Base-by-base conservation (phyloP, 2,113 vertebrate species). In the Python bivittatus region DNA sequence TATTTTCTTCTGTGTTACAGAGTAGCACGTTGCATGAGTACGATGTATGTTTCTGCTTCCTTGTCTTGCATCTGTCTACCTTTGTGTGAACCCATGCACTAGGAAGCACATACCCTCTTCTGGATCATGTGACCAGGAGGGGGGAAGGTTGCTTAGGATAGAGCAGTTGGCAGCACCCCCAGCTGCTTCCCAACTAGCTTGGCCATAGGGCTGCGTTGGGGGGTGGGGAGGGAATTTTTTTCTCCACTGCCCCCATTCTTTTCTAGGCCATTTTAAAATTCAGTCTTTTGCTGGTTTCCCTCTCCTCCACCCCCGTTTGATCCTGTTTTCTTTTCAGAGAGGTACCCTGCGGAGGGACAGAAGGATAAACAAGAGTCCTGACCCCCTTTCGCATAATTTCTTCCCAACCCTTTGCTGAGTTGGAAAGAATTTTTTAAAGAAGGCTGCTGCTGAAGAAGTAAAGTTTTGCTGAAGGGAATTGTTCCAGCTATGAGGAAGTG, bases 401-500 rank as follows among this genome's bases (percentile, higher is more conserved):
- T 72, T 33, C 29, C 64, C 6, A 72, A 72, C n/a, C 33, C 12
- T n/a, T 17, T 64, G 27, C 13, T 64, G 4, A 64, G 13, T 33
- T 72, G 64, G 64, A 33, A 72, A 72, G 33, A 68, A 68, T n/a
- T n/a, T n/a, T n/a, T n/a, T 68, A 72, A 72, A 72, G 0, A 33
- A 72, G 29, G 29, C 64, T 33, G 64, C 29, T 72, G 29, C 64
- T 72, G 64, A 72, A 72, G 64, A 72, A 72, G 13, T 64, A 88
- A 86, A 64, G 92, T 93, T 88, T 94, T 89, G 54, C 94, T 95
- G 92, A 96, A 92, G 85, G 20, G 91, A 94, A 84, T 23, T 53
- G 92, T 95, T 96, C 94, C 94, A 60, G 56, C 90, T 92, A 95
- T 89, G 92, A 79, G 88, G 64, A 94, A 89, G 90, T 90, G 48